Percentiles rank a stretch among this genome's conserved stretches.
phyloP scores from a whole-genome alignment of 2,797 vertebrate genomes.

The Enteromius viviparus region DNA sequence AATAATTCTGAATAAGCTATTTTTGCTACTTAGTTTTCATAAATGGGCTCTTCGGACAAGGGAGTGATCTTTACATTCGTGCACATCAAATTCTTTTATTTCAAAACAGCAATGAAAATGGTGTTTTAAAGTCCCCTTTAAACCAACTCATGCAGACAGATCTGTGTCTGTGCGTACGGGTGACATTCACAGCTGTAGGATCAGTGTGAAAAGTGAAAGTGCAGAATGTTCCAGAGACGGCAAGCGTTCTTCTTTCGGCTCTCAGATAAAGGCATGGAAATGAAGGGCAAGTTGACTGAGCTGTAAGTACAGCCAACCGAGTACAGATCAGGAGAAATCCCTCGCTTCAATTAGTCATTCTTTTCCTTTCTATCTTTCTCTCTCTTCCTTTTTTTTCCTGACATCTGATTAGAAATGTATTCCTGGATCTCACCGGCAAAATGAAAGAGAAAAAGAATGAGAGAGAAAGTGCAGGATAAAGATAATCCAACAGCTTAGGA shows the following conservation, averaged over 20 bases:
- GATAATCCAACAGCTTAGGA: slow-evolving; percentile 66
- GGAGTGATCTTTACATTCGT: not conserved
- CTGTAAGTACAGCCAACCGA: slow-evolving; percentile 56
- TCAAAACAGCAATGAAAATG: not conserved
- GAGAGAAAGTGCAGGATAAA: slow-evolving; percentile 55
- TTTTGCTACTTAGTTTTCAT: not conserved
- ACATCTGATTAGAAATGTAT: slow-evolving; percentile 66
- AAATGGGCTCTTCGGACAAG: not conserved
- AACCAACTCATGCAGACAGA: slow-evolving; percentile 28
- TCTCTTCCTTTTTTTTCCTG: slow-evolving; percentile 45
- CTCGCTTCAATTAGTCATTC: slow-evolving; percentile 63
- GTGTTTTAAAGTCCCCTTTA: slow-evolving; percentile 4
- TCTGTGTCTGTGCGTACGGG: slow-evolving; percentile 16
- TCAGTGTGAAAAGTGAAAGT: slow-evolving; percentile 48
- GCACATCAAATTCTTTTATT: slow-evolving; percentile 7
- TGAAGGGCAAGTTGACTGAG: slow-evolving; percentile 56
- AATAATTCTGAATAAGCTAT: not conserved
- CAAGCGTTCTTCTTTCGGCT: slow-evolving; percentile 48
- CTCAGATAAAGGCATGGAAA: slow-evolving; percentile 59
- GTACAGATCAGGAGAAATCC: slow-evolving; percentile 65
- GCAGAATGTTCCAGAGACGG: slow-evolving; percentile 51
- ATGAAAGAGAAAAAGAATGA: slow-evolving; percentile 58
- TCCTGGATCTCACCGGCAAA: slow-evolving; percentile 55
- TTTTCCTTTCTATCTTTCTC: slow-evolving; percentile 48
- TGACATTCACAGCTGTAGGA: slow-evolving; percentile 41